Percentiles rank a stretch among this genome's conserved stretches.
These are phyloP conservation scores for Onychomys leucogaster DNA, from an alignment of 2,797 vertebrate genomes.

Conservation along the genomic window DNA sequence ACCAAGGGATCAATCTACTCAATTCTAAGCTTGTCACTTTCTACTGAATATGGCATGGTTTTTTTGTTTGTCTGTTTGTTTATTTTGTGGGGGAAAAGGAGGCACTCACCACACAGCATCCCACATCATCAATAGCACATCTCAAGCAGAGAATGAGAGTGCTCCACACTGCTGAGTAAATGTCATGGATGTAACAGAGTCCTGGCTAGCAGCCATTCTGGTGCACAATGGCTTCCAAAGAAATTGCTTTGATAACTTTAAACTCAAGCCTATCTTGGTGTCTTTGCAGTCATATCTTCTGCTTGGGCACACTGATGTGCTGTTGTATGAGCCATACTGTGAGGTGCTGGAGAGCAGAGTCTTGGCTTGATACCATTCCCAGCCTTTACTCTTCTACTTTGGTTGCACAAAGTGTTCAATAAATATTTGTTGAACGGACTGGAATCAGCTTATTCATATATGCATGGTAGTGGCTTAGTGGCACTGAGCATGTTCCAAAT, in stretches of 20 bases:
- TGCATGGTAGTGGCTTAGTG: neutral
- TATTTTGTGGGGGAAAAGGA: rapidly evolving
- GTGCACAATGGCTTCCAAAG: neutral
- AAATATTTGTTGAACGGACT: neutral
- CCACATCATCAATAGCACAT: neutral
- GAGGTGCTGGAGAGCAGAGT: neutral
- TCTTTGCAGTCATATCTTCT: neutral
- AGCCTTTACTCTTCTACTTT: neutral
- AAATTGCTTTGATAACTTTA: neutral
- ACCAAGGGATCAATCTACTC: too few relatives aligned
- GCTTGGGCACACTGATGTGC: neutral
- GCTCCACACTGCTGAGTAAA: too few relatives aligned
- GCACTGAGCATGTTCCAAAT: neutral
- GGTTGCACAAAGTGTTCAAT: neutral
- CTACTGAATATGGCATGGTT: rapidly evolving
- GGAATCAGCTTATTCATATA: neutral
- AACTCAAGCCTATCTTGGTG: neutral
- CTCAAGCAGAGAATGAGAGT: neutral
- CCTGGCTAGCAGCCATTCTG: neutral
- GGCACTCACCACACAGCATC: neutral
- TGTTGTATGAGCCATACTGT: rapidly evolving
- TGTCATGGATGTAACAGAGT: neutral
- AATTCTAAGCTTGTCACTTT: rapidly evolving
- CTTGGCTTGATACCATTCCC: neutral
- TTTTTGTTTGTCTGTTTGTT: too few relatives aligned